phyloP scores from a whole-genome alignment of 2,113 vertebrate species.

The Anser brachyrhynchus region DNA sequence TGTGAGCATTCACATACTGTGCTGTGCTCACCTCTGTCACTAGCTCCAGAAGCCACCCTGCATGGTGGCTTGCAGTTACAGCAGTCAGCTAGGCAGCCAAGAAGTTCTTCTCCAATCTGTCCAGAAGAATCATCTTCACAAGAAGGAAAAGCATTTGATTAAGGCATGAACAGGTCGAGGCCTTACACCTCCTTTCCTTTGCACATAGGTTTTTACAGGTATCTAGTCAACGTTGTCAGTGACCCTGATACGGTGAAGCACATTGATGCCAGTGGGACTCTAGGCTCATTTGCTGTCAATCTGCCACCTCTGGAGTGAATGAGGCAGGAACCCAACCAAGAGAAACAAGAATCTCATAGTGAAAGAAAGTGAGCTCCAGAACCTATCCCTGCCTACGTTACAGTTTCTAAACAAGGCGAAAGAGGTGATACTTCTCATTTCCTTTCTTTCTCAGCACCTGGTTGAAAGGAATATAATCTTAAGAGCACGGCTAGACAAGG shows the following conservation, averaged over 20 bases:
- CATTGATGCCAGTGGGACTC: background rate
- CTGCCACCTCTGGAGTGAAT: background rate
- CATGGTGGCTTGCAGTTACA: background rate
- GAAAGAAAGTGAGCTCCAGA: background rate
- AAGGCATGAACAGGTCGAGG: background rate
- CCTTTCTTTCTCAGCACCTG: background rate
- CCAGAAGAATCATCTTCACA: background rate
- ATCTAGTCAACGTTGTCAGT: background rate
- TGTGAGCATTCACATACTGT: background rate
- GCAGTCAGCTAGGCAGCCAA: background rate
- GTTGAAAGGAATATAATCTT: background rate
- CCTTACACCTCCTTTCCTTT: background rate
- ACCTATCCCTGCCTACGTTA: background rate
- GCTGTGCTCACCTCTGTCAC: background rate
- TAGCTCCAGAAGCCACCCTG: background rate
- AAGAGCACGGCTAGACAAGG: background rate
- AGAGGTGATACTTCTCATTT: background rate
- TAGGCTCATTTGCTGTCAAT: background rate
- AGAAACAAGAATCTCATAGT: background rate
- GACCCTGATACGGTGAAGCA: accelerated
- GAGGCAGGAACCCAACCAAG: background rate
- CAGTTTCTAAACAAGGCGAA: background rate
- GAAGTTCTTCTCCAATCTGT: background rate
- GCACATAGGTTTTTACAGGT: background rate
- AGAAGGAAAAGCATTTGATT: background rate